Evolutionary conservation across 2,797 vertebrate genomes (phyloP).

Genomic region (Selene dorsalis): DNA sequence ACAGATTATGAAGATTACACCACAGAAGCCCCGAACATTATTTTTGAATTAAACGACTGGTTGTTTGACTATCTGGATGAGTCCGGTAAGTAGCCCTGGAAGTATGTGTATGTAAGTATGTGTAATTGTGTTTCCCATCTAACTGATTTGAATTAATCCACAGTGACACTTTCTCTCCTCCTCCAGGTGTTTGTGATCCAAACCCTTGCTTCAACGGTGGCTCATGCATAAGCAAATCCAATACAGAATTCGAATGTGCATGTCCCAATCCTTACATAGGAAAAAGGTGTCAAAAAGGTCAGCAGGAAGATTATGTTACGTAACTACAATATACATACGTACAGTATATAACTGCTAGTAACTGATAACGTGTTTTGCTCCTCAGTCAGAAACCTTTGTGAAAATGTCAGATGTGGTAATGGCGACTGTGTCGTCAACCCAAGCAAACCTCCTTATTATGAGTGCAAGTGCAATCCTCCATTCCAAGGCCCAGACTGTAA

Average conservation of each 20-base stretch:
- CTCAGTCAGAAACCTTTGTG: slow-evolving; percentile 71
- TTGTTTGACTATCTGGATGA: slow-evolving; percentile 51
- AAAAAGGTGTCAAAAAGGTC: slow-evolving; percentile 75
- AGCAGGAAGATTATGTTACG: neutral
- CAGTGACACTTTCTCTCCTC: neutral
- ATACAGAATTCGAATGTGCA: slow-evolving; percentile 55
- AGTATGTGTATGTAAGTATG: too few species aligned
- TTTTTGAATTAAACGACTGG: slow-evolving; percentile 45
- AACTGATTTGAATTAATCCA: neutral
- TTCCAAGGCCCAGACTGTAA: slow-evolving; percentile 68
- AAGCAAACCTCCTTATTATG: slow-evolving; percentile 55
- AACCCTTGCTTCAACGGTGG: slow-evolving; percentile 75
- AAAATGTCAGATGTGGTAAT: slow-evolving; percentile 62
- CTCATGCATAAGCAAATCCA: slow-evolving; percentile 37
- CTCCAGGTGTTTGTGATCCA: slow-evolving; percentile 70
- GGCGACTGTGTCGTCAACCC: slow-evolving; percentile 71
- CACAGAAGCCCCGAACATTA: rapidly evolving
- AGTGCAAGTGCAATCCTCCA: slow-evolving; percentile 77
- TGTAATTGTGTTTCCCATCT: neutral
- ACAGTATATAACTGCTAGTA: neutral
- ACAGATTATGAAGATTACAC: slow-evolving; percentile 39
- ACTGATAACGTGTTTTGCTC: slow-evolving; percentile 8
- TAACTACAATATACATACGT: neutral
- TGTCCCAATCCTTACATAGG: slow-evolving; percentile 72
- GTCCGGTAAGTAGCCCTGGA: slow-evolving; percentile 46